Base-by-base conservation (phyloP, 2,888 invertebrate species). In the Sphecodes monilicornis region DNA sequence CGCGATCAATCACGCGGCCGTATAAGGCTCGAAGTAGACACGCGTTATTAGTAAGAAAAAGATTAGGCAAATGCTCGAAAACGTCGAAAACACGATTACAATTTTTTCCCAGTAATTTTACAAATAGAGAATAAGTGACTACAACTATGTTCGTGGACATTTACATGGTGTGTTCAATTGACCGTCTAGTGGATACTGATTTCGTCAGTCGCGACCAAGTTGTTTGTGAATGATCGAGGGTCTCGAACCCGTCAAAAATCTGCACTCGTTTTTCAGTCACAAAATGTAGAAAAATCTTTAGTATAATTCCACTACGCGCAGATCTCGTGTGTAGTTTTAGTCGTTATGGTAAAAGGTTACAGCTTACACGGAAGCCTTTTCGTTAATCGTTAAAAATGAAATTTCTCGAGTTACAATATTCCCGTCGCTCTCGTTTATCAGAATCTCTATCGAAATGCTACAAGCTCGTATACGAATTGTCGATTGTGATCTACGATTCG, bases 281-380 rank as follows among this genome's bases (percentile, higher is more conserved):
- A 79, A 87, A 88, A 88, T 86, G 83, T 88, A 88, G 85, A 88
- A 80, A 87, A 88, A 77, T 80, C 78, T 85, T 77, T 85, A 75
- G 80, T 64, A 71, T 80, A 86, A 70, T 76, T 54, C 32, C 43
- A 50, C 26, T 6, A 13, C 79, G 76, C 78, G 72, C 76, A 32
- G 22, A 70, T n/a, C 41, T 41, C 39, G 64, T 32, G 64, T 64
- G 32, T 64, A 32, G 32, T 39, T 18, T 50, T 10, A 22, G 22
- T 46, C 18, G 18, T 70, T 50, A 43, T 26, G 46, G 50, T 41
- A 29, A 80, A 60, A 70, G 69, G 41, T 50, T 10, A 22, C 69
- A 79, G 57, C 69, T 64, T 54, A 18, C 16, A 3, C 26, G 66
- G 36, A 36, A 4, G n/a, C 18, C 36, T 16, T 5, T 8, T n/a